phyloP scores from a whole-genome alignment of 2,888 invertebrate genomes.

The Aethes cnicana region DNA sequence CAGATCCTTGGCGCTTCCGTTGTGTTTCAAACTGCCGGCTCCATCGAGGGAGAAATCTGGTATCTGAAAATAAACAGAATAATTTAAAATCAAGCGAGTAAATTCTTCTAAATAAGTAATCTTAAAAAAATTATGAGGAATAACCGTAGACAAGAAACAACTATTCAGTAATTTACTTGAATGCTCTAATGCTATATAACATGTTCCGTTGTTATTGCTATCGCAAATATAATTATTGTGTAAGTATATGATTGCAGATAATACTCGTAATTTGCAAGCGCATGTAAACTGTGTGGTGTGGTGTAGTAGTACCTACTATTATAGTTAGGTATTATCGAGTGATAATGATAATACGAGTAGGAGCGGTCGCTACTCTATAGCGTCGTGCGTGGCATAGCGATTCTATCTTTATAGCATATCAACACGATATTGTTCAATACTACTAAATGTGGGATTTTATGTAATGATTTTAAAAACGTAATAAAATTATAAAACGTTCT shows the following conservation, averaged over 20 bases:
- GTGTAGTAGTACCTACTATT: too few relatives aligned
- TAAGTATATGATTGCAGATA: constrained; percentile 24
- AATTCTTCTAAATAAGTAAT: too few relatives aligned
- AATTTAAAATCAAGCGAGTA: constrained; percentile 6
- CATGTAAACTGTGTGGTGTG: constrained; percentile 22
- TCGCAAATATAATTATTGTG: constrained; percentile 11
- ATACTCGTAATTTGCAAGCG: constrained; percentile 26
- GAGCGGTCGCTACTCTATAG: constrained; percentile 18
- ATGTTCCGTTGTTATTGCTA: constrained; percentile 13
- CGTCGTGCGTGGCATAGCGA: not conserved
- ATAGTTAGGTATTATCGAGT: not conserved
- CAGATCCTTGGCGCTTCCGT: constrained; percentile 82
- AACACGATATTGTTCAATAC: constrained; percentile 40
- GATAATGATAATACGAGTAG: constrained; percentile 1
- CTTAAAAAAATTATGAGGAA: too few relatives aligned
- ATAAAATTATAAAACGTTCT: not conserved
- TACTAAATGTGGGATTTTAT: constrained; percentile 7
- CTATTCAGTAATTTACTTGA: not conserved
- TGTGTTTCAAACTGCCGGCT: constrained; percentile 76
- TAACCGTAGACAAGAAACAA: too few relatives aligned
- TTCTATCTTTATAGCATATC: constrained; percentile 44
- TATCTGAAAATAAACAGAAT: constrained; percentile 60
- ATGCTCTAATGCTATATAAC: constrained; percentile 4
- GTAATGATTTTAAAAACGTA: not conserved
- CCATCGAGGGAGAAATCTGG: constrained; percentile 84